Conservation (phyloP, 2,113 vertebrate genomes). For the Campylomormyrus numenius region DNA sequence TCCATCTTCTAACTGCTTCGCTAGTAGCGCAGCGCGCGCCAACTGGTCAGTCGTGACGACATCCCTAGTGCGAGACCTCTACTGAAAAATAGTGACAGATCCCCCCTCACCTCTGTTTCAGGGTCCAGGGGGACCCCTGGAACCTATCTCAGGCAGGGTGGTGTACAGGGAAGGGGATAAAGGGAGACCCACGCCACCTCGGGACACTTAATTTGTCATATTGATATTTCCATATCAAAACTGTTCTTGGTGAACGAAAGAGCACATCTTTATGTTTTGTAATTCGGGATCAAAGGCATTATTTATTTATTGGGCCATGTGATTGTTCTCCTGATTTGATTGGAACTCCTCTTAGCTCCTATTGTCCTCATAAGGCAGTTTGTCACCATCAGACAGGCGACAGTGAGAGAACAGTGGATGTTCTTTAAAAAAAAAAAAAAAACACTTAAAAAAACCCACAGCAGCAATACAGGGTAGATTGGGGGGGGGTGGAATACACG, state of each 20-base stretch:
- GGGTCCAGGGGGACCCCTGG: background rate
- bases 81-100: background rate
- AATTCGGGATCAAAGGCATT: background rate
- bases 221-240: background rate
- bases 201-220: background rate
- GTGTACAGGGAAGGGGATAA: background rate
- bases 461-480: background rate
- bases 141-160: background rate
- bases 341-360: conserved; percentile 31
- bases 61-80: background rate
- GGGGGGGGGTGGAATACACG: background rate
- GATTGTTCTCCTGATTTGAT: conserved; percentile 33
- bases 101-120: background rate
- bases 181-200: background rate
- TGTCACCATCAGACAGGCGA: conserved; percentile 24
- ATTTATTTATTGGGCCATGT: background rate
- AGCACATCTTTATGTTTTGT: background rate
- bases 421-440: conserved; percentile 18
- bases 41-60: background rate
- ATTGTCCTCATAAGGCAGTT: conserved; percentile 34
- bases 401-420: conserved; percentile 13
- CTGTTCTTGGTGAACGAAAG: background rate
- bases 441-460: background rate
- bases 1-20: background rate
- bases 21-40: background rate